A percentile compares a stretch with the other conserved stretches of the same genome.
Conservation (phyloP, 2,113 vertebrate species). For the Ifrita kowaldi region DNA sequence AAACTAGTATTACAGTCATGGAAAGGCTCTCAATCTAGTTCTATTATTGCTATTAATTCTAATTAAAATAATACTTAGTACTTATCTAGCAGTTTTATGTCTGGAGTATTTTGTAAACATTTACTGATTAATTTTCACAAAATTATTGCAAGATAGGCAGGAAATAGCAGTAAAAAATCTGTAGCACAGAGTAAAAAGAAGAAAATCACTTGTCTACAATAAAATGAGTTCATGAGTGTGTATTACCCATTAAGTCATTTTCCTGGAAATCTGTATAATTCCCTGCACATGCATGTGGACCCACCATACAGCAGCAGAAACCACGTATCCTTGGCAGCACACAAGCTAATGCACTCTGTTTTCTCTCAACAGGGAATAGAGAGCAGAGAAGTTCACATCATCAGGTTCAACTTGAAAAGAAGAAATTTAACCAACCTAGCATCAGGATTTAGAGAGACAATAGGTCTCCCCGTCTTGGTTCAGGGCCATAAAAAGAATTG, state of each 20-base stretch:
- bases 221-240: neutral
- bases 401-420: neutral
- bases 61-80: slow-evolving; percentile 30
- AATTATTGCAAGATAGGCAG: neutral
- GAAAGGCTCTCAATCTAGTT: slow-evolving; percentile 22
- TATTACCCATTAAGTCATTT: neutral
- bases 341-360: neutral
- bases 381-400: neutral
- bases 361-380: neutral
- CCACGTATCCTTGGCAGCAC: neutral
- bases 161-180: neutral
- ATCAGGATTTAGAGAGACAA: neutral
- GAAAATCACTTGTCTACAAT: neutral
- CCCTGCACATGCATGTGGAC: neutral
- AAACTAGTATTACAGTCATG: neutral
- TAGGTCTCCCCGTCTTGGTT: neutral
- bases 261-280: neutral
- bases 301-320: neutral
- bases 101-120: slow-evolving; percentile 36
- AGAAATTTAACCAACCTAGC: neutral
- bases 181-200: neutral
- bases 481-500: neutral
- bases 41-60: slow-evolving; percentile 31
- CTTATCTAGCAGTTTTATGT: slow-evolving; percentile 27
- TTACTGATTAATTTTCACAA: slow-evolving; percentile 5